These are phyloP conservation scores for Teleopsis dalmanni DNA, from an alignment of 1,140 invertebrate species.

Conservation along the genomic window DNA sequence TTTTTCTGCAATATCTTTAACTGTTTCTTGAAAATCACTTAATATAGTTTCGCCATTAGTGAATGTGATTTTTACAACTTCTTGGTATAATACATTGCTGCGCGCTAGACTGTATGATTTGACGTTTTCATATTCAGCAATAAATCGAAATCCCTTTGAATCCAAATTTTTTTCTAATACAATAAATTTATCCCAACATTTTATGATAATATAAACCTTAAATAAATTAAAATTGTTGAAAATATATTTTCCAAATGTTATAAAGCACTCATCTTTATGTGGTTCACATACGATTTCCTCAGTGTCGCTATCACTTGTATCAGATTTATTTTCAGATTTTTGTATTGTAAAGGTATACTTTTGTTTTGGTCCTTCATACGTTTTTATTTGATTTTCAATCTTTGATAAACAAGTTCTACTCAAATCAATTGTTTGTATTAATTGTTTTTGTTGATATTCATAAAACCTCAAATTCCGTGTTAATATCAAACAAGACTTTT, in stretches of 20 bases:
- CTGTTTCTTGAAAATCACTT: constrained; percentile 4
- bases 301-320: neutral
- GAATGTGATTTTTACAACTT: constrained; percentile 2
- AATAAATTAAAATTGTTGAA: neutral
- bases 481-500: constrained; percentile 2
- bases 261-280: too few relatives aligned
- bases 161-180: neutral
- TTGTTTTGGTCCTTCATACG: neutral
- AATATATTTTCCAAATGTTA: constrained; percentile 9
- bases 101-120: neutral
- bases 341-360: neutral
- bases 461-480: constrained; percentile 7
- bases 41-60: neutral
- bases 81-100: neutral
- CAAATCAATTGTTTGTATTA: constrained; percentile 5
- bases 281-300: neutral
- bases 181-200: constrained; percentile 10
- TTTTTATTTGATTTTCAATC: neutral
- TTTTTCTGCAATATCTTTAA: neutral
- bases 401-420: neutral
- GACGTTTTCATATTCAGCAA: constrained; percentile 4
- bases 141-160: neutral
- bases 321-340: neutral
- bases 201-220: constrained; percentile 3
- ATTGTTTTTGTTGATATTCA: constrained; percentile 6